phyloP scores from a whole-genome alignment of 2,888 invertebrate species.

The Griposia aprilina region DNA sequence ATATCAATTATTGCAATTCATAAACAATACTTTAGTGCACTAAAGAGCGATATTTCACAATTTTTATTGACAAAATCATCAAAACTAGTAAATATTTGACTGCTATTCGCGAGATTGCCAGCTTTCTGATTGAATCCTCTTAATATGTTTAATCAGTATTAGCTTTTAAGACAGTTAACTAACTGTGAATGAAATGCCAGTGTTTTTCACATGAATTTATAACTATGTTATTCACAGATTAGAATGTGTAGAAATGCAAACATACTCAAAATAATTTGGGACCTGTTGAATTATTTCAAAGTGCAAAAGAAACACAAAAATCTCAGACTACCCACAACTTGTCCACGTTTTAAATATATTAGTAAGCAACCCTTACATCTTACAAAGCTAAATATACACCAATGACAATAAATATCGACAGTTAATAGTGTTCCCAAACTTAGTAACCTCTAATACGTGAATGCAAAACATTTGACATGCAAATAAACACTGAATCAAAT shows the following conservation, averaged over 20 bases:
- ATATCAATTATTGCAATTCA: not conserved
- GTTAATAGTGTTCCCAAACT: slow-evolving; percentile 76
- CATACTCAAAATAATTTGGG: not conserved
- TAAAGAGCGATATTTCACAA: not conserved
- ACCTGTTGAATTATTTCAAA: not conserved
- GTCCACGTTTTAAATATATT: slow-evolving; percentile 53
- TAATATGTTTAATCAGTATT: not conserved
- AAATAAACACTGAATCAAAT: slow-evolving; percentile 86
- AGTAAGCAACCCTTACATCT: slow-evolving; percentile 77
- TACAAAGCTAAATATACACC: slow-evolving; percentile 76
- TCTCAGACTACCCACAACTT: slow-evolving; percentile 56
- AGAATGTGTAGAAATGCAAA: not conserved
- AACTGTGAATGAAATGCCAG: not conserved
- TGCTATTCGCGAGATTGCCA: not conserved
- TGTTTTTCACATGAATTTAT: not conserved
- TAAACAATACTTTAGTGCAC: not conserved
- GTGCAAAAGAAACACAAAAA: not conserved
- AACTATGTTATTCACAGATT: not conserved
- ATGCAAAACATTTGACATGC: slow-evolving; percentile 90
- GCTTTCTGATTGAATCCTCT: not conserved
- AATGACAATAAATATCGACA: slow-evolving; percentile 72
- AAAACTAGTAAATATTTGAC: not conserved
- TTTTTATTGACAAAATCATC: not conserved
- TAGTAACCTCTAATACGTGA: slow-evolving; percentile 79
- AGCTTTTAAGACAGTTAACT: not conserved